Base-by-base conservation (phyloP, 2,888 invertebrate species). In the Drosophila neonasuta region DNA sequence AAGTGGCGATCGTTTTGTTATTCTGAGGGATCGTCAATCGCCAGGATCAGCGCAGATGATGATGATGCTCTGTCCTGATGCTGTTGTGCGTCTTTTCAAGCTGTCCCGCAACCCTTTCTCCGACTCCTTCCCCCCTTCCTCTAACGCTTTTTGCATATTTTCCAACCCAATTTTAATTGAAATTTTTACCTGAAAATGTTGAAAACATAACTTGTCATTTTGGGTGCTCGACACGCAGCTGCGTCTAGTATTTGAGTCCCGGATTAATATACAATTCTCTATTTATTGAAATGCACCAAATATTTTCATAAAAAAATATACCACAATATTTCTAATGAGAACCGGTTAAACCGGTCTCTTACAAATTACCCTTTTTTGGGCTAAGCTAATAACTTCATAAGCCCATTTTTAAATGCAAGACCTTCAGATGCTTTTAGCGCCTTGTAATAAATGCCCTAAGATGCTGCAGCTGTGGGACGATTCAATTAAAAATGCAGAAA, bases 231-330 rank as follows among this genome's bases (percentile, higher is more conserved):
- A 34, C 46, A 44, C 46, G 64, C 82, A 81, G 81, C 81, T 81
- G 85, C 77, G 68, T 56, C 54, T 56, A 54, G 61, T 39, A 74
- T 62, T 64, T 58, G 57, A 44, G 42, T 69, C 49, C 54, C 45
- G 54, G 63, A 68, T 71, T 77, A 76, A 69, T 46, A 32, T 65
- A 62, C 68, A 59, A 62, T 65, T 76, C 55, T 56, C 42, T 79
- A 80, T 78, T 85, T 82, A 82, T 76, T 80, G 61, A 85, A 82
- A 81, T 85, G 77, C 66, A 64, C 49, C 65, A 80, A 85, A 82
- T 78, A 85, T 81, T 79, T 81, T 79, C 54, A 75, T 79, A 69
- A 71, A 85, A 75, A 74, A 72, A 79, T 36, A 69, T 77, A 81
- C 81, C 81, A 81, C 79, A 85, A 79, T 74, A 85, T 78, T 67